phyloP scores from a whole-genome alignment of 2,113 vertebrate species.

The Climacteris rufus region DNA sequence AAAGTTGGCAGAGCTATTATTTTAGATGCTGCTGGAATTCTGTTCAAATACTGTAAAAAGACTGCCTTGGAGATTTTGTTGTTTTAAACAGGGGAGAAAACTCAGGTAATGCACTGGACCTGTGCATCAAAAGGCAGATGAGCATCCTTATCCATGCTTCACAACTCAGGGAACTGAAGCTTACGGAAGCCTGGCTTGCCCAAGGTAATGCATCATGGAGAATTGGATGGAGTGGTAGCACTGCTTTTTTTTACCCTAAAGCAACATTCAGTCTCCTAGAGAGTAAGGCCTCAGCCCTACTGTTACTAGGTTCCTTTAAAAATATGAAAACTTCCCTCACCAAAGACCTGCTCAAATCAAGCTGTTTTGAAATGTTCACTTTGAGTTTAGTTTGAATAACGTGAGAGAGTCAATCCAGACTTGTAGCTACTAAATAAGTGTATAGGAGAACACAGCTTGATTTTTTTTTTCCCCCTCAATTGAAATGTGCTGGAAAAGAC shows the following conservation, averaged over 20 bases:
- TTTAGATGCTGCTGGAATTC: neutral
- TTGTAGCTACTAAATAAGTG: neutral
- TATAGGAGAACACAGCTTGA: neutral
- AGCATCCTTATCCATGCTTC: neutral
- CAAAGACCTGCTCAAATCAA: neutral
- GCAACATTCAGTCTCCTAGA: neutral
- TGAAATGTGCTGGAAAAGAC: neutral
- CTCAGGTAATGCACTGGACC: neutral
- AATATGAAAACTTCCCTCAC: neutral
- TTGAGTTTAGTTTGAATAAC: neutral
- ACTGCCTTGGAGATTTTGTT: neutral
- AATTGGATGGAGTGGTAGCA: neutral
- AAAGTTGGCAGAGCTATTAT: neutral
- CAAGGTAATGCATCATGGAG: neutral
- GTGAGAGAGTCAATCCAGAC: neutral
- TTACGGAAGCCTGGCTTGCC: neutral
- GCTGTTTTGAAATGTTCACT: neutral
- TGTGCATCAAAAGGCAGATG: neutral
- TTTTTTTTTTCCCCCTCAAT: neutral
- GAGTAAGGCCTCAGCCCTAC: neutral
- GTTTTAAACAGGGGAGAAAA: neutral
- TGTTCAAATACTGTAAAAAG: neutral
- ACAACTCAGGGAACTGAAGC: neutral
- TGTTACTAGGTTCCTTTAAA: neutral
- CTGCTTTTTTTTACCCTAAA: neutral